phyloP scores from a whole-genome alignment of 2,888 invertebrate species.

The Ectobius pallidus region DNA sequence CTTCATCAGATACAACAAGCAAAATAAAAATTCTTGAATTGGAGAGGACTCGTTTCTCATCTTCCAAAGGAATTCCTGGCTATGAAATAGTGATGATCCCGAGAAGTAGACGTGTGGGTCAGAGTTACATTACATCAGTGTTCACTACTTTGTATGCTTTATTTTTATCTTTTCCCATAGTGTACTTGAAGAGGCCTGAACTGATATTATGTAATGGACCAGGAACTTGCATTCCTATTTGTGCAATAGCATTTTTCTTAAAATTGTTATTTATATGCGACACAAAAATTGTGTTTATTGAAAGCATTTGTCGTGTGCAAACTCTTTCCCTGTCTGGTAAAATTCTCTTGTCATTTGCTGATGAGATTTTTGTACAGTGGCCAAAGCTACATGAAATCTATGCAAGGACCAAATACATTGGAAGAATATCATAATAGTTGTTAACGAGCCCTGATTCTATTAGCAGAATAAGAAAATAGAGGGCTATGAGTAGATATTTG shows the following conservation, averaged over 20 bases:
- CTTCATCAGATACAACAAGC: constrained; percentile 79
- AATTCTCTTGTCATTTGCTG: constrained; percentile 81
- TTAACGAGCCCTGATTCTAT: too few species aligned
- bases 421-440: constrained; percentile 59
- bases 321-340: constrained; percentile 88
- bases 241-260: constrained; percentile 75
- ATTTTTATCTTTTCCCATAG: constrained; percentile 69
- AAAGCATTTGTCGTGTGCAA: constrained; percentile 93
- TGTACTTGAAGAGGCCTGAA: constrained; percentile 75
- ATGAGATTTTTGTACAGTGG: constrained; percentile 94
- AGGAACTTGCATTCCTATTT: constrained; percentile 94
- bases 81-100: constrained; percentile 69
- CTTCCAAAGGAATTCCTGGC: constrained; percentile 48
- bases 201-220: constrained; percentile 93
- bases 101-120: constrained; percentile 85
- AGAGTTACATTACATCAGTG: constrained; percentile 80
- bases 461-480: too few species aligned
- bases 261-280: constrained; percentile 69
- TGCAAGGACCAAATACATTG: constrained; percentile 76
- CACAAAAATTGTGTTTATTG: constrained; percentile 85
- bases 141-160: constrained; percentile 78
- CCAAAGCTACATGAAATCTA: constrained; percentile 71
- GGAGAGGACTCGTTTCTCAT: constrained; percentile 55
- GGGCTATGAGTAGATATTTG: too few species aligned
- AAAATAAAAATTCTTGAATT: constrained; percentile 64